Evolutionary conservation across 2,888 invertebrate species (phyloP).

Genomic region (Cephus pygmeus): DNA sequence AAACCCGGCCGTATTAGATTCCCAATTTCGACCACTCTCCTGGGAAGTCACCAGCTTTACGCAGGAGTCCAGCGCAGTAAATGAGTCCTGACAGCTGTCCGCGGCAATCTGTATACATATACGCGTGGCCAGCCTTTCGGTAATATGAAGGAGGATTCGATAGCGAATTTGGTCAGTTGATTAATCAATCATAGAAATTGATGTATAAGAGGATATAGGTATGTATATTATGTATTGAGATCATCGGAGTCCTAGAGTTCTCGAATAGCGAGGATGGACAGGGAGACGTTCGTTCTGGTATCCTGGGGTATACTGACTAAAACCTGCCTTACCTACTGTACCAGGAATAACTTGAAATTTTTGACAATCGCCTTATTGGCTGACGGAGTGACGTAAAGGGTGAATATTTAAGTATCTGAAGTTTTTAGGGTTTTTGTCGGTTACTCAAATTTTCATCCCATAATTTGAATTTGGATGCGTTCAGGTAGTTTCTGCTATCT

Average conservation of each 20-base stretch:
- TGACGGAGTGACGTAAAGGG: background rate
- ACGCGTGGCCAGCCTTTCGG: background rate
- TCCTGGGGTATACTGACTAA: background rate
- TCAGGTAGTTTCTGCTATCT: background rate
- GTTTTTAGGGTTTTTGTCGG: background rate
- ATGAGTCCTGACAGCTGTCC: constrained; percentile 25
- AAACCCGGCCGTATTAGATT: background rate
- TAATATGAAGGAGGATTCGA: background rate
- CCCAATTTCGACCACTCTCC: background rate
- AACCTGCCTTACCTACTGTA: background rate
- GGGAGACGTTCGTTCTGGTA: background rate
- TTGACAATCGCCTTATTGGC: background rate
- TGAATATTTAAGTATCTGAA: background rate
- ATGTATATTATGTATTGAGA: too few species aligned
- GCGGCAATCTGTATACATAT: background rate
- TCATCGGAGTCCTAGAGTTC: background rate
- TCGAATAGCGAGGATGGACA: background rate
- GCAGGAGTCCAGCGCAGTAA: constrained; percentile 13
- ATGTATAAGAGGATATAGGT: background rate
- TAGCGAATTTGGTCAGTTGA: background rate
- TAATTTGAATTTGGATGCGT: background rate
- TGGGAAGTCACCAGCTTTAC: background rate
- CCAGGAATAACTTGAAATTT: background rate
- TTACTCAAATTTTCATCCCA: background rate
- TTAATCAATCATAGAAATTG: background rate